These are phyloP conservation scores for Chydorus sphaericus DNA, from an alignment of 2,888 invertebrate species.

Conservation along the genomic window DNA sequence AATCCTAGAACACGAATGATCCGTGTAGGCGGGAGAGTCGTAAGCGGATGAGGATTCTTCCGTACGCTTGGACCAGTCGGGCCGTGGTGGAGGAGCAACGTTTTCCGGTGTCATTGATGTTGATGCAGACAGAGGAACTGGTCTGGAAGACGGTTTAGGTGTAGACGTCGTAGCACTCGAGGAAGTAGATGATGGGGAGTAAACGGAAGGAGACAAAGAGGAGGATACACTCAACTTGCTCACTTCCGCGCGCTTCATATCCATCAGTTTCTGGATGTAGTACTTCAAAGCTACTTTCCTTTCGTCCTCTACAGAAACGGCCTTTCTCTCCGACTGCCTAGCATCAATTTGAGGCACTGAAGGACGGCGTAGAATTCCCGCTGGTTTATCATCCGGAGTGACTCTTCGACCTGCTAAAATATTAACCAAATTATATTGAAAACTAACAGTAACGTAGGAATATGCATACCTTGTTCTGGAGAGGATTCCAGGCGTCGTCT, in stretches of 20 bases:
- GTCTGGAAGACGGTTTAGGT: neutral
- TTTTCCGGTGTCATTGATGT: too few relatives aligned
- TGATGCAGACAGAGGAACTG: too few relatives aligned
- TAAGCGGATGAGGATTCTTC: neutral
- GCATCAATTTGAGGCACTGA: neutral
- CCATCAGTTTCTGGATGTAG: constrained; percentile 1
- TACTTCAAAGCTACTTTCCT: neutral
- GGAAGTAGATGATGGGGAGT: neutral
- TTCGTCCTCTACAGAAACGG: neutral
- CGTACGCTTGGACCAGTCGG: neutral
- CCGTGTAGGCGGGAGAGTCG: neutral
- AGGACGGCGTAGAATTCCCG: too few relatives aligned
- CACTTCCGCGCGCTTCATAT: constrained; percentile 1
- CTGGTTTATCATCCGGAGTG: neutral
- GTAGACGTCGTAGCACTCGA: neutral
- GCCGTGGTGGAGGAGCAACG: neutral
- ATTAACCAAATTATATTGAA: too few relatives aligned
- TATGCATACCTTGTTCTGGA: too few relatives aligned
- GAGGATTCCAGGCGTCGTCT: neutral
- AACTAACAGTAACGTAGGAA: too few relatives aligned
- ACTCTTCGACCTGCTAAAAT: too few relatives aligned
- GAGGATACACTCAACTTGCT: neutral
- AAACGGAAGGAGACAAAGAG: neutral
- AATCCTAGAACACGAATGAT: neutral
- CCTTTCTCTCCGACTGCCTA: neutral